Base-by-base conservation (phyloP, 1,140 invertebrate genomes). In the Homarus americanus region DNA sequence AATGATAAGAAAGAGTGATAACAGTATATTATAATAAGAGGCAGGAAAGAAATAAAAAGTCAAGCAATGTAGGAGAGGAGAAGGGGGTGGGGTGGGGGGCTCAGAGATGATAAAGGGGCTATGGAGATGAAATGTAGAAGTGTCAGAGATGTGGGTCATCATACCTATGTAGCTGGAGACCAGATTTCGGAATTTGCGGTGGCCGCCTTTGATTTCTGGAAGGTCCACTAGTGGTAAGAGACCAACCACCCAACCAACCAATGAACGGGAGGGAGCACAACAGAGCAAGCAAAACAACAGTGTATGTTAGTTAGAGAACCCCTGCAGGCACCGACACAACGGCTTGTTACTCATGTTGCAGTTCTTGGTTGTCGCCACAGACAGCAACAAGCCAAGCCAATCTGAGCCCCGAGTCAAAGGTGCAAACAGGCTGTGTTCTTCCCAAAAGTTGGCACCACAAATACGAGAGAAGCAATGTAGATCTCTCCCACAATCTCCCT, bases 161-260 rank as follows among this genome's bases (percentile, higher is more conserved):
- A 96, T 98, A 98, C 97, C 98, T 98, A 99, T 98, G 94, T 98
- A 98, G 96, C 97, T 98, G 96, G 97, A 97, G 95, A 98, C 98
- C 96, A 99, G 96, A 94, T 97, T 98, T 96, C 98, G 97, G 97
- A 99, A 99, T 96, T 98, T 98, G 96, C 98, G 97, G 96, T 98
- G 98, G 95, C 98, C 98, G 95, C 98, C 98, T 96, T 98, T 98
- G 96, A 98, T 97, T 96, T 98, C 91, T 66, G 93, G 92, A 82
- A 92, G 92, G 80, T 92, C 92, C 92, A 92, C 92, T 92, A 92
- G 80, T 78, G 79, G 79, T 63, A 91, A 87, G 79, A 83, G 87
- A 80, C 73, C 85, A 86, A 92, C 82, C 93, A 92, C 91, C 80
- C 90, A 92, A 92, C 83, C 80, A 92, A 92, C 86, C 78, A 85